Percentiles rank a stretch among this genome's conserved stretches.
Evolutionary conservation across 2,797 vertebrate genomes (phyloP).

Genomic region (Microctenopoma lineatum): DNA sequence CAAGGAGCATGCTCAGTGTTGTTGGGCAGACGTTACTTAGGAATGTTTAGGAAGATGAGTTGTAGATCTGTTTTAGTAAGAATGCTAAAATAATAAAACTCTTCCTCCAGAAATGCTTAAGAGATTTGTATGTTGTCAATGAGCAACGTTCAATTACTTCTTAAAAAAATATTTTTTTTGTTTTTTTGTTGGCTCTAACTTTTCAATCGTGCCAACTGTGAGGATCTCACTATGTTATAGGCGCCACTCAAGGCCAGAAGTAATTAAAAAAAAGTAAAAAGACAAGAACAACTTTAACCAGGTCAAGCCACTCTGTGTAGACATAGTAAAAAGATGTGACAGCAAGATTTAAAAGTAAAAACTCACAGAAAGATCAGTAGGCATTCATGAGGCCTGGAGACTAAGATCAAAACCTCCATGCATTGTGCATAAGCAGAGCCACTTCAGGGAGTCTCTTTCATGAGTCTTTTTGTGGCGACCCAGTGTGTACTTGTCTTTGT

Average conservation of each 20-base stretch:
- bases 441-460: constrained; percentile 60
- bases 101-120: too few species aligned
- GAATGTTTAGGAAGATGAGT: constrained; percentile 15
- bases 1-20: constrained; percentile 70
- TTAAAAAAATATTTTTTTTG: too few species aligned
- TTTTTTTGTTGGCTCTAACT: too few species aligned
- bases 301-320: constrained; percentile 51
- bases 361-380: constrained; percentile 45
- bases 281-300: constrained; percentile 41
- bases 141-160: too few species aligned
- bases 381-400: constrained; percentile 40
- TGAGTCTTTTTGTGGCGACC: constrained; percentile 51
- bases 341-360: constrained; percentile 51
- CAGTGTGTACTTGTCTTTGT: constrained; percentile 28
- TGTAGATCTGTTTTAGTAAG: not conserved
- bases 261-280: constrained; percentile 37
- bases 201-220: not conserved
- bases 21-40: constrained; percentile 32
- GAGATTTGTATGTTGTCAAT: too few species aligned
- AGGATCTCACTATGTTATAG: constrained; percentile 17
- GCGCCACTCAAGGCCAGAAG: constrained; percentile 22
- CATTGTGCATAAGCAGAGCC: constrained; percentile 26
- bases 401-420: constrained; percentile 60
- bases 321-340: constrained; percentile 55
- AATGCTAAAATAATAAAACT: not conserved